These are phyloP conservation scores for Pyrgus malvae DNA, from an alignment of 2,888 invertebrate species.

Conservation along the genomic window DNA sequence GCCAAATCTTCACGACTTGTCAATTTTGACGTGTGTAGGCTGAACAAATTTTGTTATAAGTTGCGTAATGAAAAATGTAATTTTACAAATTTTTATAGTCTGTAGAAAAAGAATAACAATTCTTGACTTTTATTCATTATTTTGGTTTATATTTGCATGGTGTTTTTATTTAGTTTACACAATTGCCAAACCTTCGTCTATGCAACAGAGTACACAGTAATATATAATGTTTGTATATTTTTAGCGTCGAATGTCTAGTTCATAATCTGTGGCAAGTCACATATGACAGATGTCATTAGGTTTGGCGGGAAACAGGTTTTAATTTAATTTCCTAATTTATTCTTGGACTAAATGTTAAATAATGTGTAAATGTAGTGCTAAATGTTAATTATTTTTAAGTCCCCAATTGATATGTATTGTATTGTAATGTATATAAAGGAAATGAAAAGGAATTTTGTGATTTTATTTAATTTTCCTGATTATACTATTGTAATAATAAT, in stretches of 20 bases:
- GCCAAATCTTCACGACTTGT: constrained; percentile 9
- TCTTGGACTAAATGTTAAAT: constrained; percentile 50
- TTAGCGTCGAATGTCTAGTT: too few relatives aligned
- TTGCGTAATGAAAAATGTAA: too few relatives aligned
- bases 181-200: too few relatives aligned
- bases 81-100: too few relatives aligned
- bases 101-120: too few relatives aligned
- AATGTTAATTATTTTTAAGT: constrained; percentile 79
- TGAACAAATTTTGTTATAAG: neutral
- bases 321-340: constrained; percentile 15
- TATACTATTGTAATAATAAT: too few relatives aligned
- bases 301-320: neutral
- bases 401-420: constrained; percentile 52
- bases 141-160: too few relatives aligned
- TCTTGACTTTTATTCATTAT: too few relatives aligned
- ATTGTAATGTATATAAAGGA: constrained; percentile 72
- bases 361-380: constrained; percentile 59
- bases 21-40: constrained; percentile 22
- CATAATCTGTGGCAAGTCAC: neutral
- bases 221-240: too few relatives aligned
- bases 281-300: constrained; percentile 12
- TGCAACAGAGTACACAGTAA: too few relatives aligned
- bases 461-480: constrained; percentile 38
- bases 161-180: too few relatives aligned
- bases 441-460: constrained; percentile 48